phyloP scores from a whole-genome alignment of 2,797 vertebrate genomes.

The Bucorvus abyssinicus region DNA sequence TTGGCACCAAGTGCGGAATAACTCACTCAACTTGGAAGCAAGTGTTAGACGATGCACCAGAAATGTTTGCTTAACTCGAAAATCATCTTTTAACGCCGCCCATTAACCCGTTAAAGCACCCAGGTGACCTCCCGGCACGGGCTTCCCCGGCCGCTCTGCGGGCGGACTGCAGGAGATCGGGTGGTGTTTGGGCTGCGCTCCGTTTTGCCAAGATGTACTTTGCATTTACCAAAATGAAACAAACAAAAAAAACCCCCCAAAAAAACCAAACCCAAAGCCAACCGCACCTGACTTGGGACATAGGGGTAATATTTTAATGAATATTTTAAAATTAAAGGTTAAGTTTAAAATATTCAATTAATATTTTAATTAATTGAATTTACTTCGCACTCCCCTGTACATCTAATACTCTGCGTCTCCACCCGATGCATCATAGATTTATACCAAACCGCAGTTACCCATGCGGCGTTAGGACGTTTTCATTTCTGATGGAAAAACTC shows the following conservation, averaged over 20 bases:
- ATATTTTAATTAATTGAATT: too few species aligned
- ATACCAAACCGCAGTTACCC: background rate
- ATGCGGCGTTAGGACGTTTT: background rate
- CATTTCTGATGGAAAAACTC: background rate
- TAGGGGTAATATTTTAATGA: background rate
- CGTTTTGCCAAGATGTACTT: background rate
- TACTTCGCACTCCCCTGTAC: background rate
- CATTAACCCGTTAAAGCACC: background rate
- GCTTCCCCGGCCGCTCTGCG: background rate
- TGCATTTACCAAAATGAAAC: background rate
- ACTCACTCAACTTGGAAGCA: conserved; percentile 42
- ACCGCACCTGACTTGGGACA: background rate
- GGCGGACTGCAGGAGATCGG: background rate
- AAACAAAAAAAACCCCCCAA: too few species aligned
- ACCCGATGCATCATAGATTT: background rate
- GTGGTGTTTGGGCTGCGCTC: background rate
- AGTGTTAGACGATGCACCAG: background rate
- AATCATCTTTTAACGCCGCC: conserved; percentile 17
- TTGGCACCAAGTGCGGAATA: conserved; percentile 24
- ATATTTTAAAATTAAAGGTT: too few species aligned
- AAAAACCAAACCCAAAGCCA: background rate
- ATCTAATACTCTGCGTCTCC: background rate
- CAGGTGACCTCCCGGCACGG: background rate
- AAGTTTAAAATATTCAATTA: too few species aligned
- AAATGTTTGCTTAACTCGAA: conserved; percentile 33